phyloP scores from a whole-genome alignment of 2,113 vertebrate species.

The Recurvirostra avosetta region DNA sequence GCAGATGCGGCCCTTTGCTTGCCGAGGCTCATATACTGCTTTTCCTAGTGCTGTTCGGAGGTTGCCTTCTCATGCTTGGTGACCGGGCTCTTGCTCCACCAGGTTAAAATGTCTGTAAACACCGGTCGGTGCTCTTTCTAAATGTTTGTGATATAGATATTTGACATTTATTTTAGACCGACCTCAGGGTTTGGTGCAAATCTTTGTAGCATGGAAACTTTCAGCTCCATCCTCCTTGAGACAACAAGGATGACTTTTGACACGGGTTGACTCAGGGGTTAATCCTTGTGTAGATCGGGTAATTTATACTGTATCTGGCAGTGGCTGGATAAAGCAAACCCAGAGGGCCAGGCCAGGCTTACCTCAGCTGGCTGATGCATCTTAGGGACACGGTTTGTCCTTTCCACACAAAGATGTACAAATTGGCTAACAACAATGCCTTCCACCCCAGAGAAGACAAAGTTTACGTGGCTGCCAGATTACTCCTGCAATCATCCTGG shows the following conservation, averaged over 20 bases:
- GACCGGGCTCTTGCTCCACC: not conserved
- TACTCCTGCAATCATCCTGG: not conserved
- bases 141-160: not conserved
- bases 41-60: not conserved
- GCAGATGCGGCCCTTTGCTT: not conserved
- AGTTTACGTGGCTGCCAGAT: not conserved
- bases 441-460: not conserved
- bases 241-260: slow-evolving; percentile 11
- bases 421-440: not conserved
- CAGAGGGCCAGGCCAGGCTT: not conserved
- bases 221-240: not conserved
- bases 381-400: not conserved
- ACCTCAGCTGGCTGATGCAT: not conserved
- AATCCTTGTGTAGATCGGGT: slow-evolving; percentile 5
- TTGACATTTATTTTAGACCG: slow-evolving; percentile 22
- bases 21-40: not conserved
- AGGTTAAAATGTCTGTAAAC: not conserved
- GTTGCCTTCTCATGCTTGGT: not conserved
- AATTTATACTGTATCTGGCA: not conserved
- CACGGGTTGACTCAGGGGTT: not conserved
- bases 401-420: not conserved
- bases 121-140: not conserved
- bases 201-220: not conserved
- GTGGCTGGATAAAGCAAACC: not conserved
- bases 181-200: not conserved